These are phyloP conservation scores for Pollenia angustigena DNA, from an alignment of 2,888 invertebrate genomes.

Conservation along the genomic window DNA sequence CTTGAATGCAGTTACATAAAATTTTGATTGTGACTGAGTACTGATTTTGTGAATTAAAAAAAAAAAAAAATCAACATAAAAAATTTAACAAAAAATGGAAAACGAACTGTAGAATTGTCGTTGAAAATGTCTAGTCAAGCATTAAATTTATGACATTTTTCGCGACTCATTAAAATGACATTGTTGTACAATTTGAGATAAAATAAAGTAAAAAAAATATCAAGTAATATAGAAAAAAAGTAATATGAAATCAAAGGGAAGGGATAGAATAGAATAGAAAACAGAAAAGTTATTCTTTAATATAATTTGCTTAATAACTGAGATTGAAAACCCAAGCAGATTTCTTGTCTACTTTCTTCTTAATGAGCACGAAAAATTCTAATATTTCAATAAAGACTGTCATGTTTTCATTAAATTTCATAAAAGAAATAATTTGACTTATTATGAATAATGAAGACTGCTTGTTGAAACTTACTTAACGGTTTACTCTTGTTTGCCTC, in stretches of 20 bases:
- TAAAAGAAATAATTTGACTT: neutral
- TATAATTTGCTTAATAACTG: slow-evolving; percentile 31
- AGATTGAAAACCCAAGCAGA: neutral
- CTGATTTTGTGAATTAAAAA: slow-evolving; percentile 19
- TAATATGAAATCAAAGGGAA: slow-evolving; percentile 6
- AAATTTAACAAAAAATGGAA: neutral
- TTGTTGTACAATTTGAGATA: slow-evolving; percentile 60
- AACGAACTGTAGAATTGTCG: slow-evolving; percentile 60
- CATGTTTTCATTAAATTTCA: neutral
- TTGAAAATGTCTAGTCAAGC: slow-evolving; percentile 73
- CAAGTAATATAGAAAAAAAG: neutral
- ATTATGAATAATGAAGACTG: neutral
- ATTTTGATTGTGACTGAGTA: slow-evolving; percentile 45
- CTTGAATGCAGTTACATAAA: slow-evolving; percentile 51
- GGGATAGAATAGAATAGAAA: neutral
- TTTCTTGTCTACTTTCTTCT: neutral
- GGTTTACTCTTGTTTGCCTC: too few species aligned
- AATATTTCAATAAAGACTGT: slow-evolving; percentile 15
- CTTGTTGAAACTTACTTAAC: neutral
- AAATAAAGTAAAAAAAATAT: slow-evolving; percentile 26
- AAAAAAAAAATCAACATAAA: neutral
- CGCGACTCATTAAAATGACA: slow-evolving; percentile 73
- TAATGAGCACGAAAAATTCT: slow-evolving; percentile 20
- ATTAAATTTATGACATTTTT: slow-evolving; percentile 73
- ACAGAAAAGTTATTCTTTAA: neutral